phyloP scores from a whole-genome alignment of 2,888 invertebrate species.

The Spatulosminthurus flaviceps region DNA sequence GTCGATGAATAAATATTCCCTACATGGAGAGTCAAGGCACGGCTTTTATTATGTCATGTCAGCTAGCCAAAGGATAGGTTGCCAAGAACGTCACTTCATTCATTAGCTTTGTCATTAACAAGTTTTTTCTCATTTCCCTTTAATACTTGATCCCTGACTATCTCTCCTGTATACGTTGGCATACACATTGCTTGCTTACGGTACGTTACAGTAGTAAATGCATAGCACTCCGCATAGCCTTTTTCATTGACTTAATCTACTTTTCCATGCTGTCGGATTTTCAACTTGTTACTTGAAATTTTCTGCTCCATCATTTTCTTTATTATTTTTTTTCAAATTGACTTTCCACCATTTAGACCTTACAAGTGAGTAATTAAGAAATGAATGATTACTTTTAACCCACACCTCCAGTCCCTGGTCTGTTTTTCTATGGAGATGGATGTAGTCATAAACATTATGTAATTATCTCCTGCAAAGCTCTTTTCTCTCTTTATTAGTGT shows the following conservation, averaged over 20 bases:
- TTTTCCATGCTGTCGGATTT: neutral
- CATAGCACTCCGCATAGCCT: neutral
- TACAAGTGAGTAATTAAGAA: neutral
- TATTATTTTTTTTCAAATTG: neutral
- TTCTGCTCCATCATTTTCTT: neutral
- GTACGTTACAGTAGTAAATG: neutral
- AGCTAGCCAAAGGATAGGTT: neutral
- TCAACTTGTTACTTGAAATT: neutral
- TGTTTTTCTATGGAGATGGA: neutral
- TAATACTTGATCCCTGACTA: neutral
- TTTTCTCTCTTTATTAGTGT: neutral
- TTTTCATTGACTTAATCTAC: conserved; percentile 17
- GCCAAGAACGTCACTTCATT: conserved; percentile 14
- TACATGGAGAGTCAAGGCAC: conserved; percentile 16
- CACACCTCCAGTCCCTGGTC: conserved; percentile 8
- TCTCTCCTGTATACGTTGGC: neutral
- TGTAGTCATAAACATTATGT: neutral
- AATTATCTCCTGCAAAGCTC: neutral
- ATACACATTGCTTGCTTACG: neutral
- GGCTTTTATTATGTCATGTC: conserved; percentile 26
- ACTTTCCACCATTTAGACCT: neutral
- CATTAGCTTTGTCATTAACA: neutral
- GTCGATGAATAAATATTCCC: conserved; percentile 25
- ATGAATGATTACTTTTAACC: neutral
- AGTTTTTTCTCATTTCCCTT: conserved; percentile 2